Percentiles rank a stretch among this genome's conserved stretches.
Evolutionary conservation across 2,888 invertebrate genomes (phyloP).

Genomic region (Allacma fusca): DNA sequence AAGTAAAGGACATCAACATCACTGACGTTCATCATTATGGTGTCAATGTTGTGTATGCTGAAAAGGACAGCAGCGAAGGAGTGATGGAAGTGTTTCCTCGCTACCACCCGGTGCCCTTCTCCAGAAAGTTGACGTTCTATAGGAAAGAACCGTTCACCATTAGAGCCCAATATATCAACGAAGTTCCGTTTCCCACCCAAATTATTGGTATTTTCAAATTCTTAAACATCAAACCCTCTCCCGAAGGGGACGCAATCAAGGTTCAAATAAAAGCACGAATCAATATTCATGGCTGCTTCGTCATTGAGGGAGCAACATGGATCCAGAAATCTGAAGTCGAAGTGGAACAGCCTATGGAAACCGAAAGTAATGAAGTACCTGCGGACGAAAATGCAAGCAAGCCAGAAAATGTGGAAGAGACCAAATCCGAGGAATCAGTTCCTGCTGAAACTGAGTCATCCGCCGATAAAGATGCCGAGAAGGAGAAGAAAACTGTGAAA

Average conservation of each 20-base stretch:
- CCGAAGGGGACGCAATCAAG: conserved; percentile 91
- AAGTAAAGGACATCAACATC: conserved; percentile 94
- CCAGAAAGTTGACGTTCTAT: conserved; percentile 92
- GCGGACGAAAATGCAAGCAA: conserved; percentile 47
- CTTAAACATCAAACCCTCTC: conserved; percentile 80
- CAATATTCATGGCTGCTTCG: conserved; percentile 89
- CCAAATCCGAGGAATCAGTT: conserved; percentile 69
- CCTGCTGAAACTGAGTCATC: conserved; percentile 36
- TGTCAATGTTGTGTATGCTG: conserved; percentile 84
- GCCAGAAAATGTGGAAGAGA: conserved; percentile 46
- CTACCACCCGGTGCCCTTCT: conserved; percentile 90
- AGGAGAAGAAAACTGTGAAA: conserved; percentile 62
- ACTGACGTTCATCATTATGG: conserved; percentile 92
- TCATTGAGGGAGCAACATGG: conserved; percentile 34
- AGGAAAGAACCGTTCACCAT: conserved; percentile 87
- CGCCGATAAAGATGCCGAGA: conserved; percentile 41
- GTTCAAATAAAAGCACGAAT: conserved; percentile 95
- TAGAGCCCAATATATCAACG: conserved; percentile 80
- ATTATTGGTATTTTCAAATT: conserved; percentile 74
- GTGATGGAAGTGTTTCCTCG: conserved; percentile 91
- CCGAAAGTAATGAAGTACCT: conserved; percentile 52
- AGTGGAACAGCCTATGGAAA: conserved; percentile 62
- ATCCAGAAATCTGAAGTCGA: conserved; percentile 75
- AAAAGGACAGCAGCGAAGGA: conserved; percentile 70
- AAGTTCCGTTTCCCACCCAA: conserved; percentile 77